Percentiles rank a stretch among this genome's conserved stretches.
Conservation (phyloP, 2,113 vertebrate genomes). For the Scolopax mira region DNA sequence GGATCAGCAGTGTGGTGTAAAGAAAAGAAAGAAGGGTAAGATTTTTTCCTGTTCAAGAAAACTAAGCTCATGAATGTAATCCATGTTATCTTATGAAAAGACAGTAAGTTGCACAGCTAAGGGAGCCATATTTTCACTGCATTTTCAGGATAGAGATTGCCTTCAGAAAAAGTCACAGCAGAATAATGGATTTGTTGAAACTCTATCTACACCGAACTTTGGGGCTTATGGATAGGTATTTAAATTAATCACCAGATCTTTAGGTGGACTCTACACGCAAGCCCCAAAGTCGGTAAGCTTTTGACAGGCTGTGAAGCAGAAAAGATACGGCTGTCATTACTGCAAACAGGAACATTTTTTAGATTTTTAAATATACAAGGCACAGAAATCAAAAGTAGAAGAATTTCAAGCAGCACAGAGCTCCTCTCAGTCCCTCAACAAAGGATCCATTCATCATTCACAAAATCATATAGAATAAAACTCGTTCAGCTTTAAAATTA, state of each 20-base stretch:
- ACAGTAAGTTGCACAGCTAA: neutral
- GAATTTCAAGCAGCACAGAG: neutral
- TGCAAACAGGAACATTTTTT: neutral
- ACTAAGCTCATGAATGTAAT: neutral
- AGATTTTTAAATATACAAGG: neutral
- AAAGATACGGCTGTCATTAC: neutral
- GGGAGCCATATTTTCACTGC: neutral
- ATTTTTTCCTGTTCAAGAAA: neutral
- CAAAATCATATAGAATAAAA: neutral
- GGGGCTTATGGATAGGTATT: neutral
- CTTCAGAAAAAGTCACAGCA: neutral
- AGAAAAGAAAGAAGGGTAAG: neutral
- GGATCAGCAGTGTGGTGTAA: neutral
- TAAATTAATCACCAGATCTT: neutral
- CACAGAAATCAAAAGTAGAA: neutral
- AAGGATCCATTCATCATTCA: neutral
- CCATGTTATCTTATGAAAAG: neutral
- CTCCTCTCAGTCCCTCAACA: rapidly evolving
- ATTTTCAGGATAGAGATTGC: neutral
- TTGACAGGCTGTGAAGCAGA: neutral
- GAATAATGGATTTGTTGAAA: neutral
- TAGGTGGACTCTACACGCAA: neutral
- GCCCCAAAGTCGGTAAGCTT: neutral
- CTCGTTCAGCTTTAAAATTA: neutral
- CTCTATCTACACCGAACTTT: neutral